Percentiles rank a stretch among this genome's conserved stretches.
phyloP scores from a whole-genome alignment of 2,888 invertebrate genomes.

The Piscicola geometra region DNA sequence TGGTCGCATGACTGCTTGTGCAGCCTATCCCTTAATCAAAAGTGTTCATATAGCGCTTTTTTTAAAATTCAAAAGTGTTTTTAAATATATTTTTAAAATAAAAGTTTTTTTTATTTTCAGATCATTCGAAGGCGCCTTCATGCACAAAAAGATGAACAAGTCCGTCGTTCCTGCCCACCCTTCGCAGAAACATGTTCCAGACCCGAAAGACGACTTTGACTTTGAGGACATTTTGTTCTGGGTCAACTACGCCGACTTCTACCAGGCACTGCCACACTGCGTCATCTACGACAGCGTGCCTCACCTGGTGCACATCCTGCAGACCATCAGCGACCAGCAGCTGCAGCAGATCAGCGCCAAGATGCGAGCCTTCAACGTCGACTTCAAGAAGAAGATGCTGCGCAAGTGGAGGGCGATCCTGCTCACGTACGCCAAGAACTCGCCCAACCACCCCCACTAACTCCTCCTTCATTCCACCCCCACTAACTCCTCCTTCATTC shows the following conservation, averaged over 20 bases:
- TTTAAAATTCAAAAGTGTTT: too few species aligned
- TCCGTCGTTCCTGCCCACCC: conserved; percentile 51
- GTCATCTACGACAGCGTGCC: conserved; percentile 37
- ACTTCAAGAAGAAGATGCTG: conserved; percentile 33
- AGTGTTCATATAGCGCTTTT: neutral
- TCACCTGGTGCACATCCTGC: conserved; percentile 36
- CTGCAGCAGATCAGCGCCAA: conserved; percentile 31
- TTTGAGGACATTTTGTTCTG: conserved; percentile 34
- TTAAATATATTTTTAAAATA: too few species aligned
- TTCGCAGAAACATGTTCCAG: conserved; percentile 31
- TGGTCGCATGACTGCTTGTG: neutral
- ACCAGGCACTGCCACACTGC: conserved; percentile 37
- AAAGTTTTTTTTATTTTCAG: neutral
- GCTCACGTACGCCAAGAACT: conserved; percentile 23
- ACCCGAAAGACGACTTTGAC: conserved; percentile 39
- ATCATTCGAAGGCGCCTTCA: conserved; percentile 33
- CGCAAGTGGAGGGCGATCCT: conserved; percentile 36
- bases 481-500: too few species aligned
- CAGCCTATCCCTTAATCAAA: neutral
- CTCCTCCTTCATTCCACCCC: too few species aligned
- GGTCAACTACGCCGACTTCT: conserved; percentile 40
- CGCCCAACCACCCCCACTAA: conserved; percentile 33
- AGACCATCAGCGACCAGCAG: conserved; percentile 16
- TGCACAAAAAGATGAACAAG: neutral
- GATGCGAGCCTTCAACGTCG: conserved; percentile 35